Evolutionary conservation across 2,113 vertebrate genomes (phyloP), one percentile per base, ranked within the genome.

Genomic region (Antennarius striatus): DNA sequence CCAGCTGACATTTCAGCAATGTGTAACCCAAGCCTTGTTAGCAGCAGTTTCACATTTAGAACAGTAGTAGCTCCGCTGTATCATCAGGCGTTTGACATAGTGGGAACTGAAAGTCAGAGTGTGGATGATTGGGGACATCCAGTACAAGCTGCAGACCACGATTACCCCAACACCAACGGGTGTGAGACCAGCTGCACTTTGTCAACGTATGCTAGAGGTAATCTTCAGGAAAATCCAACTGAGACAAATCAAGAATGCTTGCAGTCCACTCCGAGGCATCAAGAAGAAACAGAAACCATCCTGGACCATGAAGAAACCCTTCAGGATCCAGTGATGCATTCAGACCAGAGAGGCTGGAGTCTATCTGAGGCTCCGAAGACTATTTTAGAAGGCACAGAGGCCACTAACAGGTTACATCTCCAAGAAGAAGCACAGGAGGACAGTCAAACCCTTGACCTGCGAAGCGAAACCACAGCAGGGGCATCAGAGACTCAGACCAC

Each of bases 11-110:
- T 17, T 39, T 73, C 63, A n/a, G 69, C 59, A 61, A 63, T 28
- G 30, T 73, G 54, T 22, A 56, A 40, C 10, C 56, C 74, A 17
- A 57, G 5, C 30, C 65, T 63, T 16, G 46, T 32, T 55, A 15
- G 57, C 12, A 56, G 12, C 48, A 56, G 66, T 51, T 75, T 86
- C 46, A 80, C 71, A 10, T 93, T 91, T 75, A 82, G 79, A 28
- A 90, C 81, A 0, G 82, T 88, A 76, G 77, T 89, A 36, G 85
- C 89, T 58, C 88, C 89, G 1, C 71, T 90, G 65, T 90, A 91
- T 51, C 79, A 68, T 53, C 90, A 89, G 62, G 73, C 84, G 70
- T 89, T 86, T 64, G 67, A 80, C 54, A 80, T 55, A 61, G 62
- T 39, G 40, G 80, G 75, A 82, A 70, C 16, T 73, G 81, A 87